Evolutionary conservation across 2,797 vertebrate species (phyloP), one percentile per base, ranked within the genome.

Genomic region (Tamandua tetradactyla): DNA sequence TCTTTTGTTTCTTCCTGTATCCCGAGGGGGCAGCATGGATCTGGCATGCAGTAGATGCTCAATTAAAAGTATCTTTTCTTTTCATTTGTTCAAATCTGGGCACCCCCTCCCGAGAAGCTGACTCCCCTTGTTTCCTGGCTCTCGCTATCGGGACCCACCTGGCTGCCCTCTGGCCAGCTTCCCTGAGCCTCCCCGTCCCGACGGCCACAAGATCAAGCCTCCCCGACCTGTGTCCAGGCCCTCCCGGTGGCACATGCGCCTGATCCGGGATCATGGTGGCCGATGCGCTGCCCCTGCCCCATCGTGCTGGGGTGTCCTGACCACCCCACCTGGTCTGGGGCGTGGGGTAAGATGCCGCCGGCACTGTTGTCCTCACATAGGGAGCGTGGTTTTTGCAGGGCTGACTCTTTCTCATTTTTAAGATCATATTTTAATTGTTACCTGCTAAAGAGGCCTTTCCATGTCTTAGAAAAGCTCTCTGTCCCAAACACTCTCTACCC

Each of bases 191-290:
- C n/a, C 25, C 27, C 14, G 15, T 18, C 47, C 9, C 23, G 12
- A 17, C 9, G 2, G 61, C 37, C 30, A 35, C 22, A 27, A 10
- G 44, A 7, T n/a, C 2, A 0, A n/a, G 7, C 27, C 17, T 20
- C 25, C 68, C 25, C 7, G 0, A 11, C 18, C 27, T 5, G 37
- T 22, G 40, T 47, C 15, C 2, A 0, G 9, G 23, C 17, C 49
- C 35, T 52, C 37, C n/a, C 2, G 7, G 61, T 17, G 44, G 57
- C 68, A 2, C 47, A 20, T 32, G 42, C 71, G 27, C 7, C 25
- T 13, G 42, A 52, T 72, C 27, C 5, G 30, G 27, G 42, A 14
- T 62, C 35, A 18, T 13, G 15, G 49, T 40, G 27, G 42, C 18
- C 40, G 22, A 27, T 23, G 23, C 1, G 2, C 8, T 3, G 5